Evolutionary conservation across 2,888 invertebrate genomes (phyloP), one percentile per base, ranked within the genome.

Genomic region (Lycia hirtaria): DNA sequence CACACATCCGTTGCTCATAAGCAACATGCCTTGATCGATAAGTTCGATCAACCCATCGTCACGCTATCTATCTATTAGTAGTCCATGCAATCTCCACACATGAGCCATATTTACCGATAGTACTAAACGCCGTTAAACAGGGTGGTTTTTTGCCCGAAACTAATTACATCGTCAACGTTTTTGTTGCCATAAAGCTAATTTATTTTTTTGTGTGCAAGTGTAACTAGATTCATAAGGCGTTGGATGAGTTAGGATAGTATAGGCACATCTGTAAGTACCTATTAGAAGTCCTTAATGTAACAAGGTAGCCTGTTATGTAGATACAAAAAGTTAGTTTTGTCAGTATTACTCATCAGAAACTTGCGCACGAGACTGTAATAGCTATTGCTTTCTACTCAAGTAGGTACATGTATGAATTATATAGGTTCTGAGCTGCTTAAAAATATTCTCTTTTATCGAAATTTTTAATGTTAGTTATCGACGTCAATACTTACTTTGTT

Each of bases 101-200:
- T 9, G 38, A 40, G 45, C 28, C 33, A 22, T 22, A 38, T 47
- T 50, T 50, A 59, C 65, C 67, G 67, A 73, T 69, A 64, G 61
- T 61, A 65, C 65, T 71, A 64, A 71, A 72, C 64, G 65, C 30
- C 59, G 54, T 50, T 70, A 68, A 72, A 70, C 67, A 67, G 60
- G 69, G 67, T 69, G 68, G 64, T 58, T 73, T 80, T 76, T 73
- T 81, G 76, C 70, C 65, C 57, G 65, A 71, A 76, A 72, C 77
- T 87, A 88, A 88, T 88, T 87, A 88, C 79, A 81, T 78, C 77
- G 83, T 88, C 81, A 81, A 67, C 72, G 50, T 88, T 87, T 88
- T 88, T 87, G 80, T 69, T 65, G 63, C 58, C 62, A 59, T 67
- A 70, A 83, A 87, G 83, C 78, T 86, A 85, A 88, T 88, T 87